Base-by-base conservation (phyloP, 2,797 vertebrate genomes). In the Anniella stebbinsi region DNA sequence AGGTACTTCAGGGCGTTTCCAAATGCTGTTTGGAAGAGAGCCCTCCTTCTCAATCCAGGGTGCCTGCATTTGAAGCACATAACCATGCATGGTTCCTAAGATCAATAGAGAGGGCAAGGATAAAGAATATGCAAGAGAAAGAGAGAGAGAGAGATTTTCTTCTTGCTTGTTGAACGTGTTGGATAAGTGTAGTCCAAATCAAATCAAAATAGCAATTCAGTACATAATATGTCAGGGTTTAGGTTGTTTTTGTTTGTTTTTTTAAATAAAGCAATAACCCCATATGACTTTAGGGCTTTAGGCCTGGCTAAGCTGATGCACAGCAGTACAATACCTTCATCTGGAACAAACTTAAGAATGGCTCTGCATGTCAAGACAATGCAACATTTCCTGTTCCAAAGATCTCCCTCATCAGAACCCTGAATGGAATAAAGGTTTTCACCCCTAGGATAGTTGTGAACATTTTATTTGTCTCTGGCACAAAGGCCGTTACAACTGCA, bases 301-400 rank as follows among this genome's bases (percentile, higher is more conserved):
- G 25, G 67, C 48, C n/a, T 81, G 67, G 66, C 45, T 38, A 1
- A 9, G 78, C n/a, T 88, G 87, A 80, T 11, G 25, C 48, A 57
- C 48, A 57, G 17, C 30, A 25, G 15, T 87, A 63, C 17, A n/a
- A 60, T 72, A 70, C 11, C 67, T 30, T 57, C 78, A 21, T 41
- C 12, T 28, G 28, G 23, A 72, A 73, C 60, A 33, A 72, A 11
- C 51, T 41, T 1, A 33, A 23, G 3, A 60, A 13, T 8, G 33
- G n/a, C 23, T 75, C 7, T 21, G 25, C 78, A 23, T 81, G 87
- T 81, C 87, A 33, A 33, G 87, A 45, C 87, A 81, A 54, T 67
- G 51, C 10, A 3, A 25, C 60, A 57, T 57, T 88, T 88, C 87
- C 87, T 81, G 87, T 81, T 88, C 28, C 77, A 69, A 72, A 38